Evolutionary conservation across 2,797 vertebrate species (phyloP).

Genomic region (Danio choprae): DNA sequence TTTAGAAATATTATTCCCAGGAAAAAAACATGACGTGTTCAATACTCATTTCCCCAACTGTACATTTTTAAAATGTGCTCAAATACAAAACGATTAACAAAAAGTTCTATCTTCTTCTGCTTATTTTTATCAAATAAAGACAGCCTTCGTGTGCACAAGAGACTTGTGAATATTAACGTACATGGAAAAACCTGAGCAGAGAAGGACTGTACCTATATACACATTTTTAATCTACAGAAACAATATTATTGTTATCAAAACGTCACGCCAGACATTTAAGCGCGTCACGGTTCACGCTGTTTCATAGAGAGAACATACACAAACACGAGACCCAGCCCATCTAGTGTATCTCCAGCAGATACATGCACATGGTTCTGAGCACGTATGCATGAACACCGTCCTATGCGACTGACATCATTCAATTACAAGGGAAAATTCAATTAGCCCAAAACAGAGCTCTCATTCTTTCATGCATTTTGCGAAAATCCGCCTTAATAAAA

Average conservation of each 20-base stretch:
- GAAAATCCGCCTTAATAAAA: background rate
- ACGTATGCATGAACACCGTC: conserved; percentile 32
- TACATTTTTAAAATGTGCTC: background rate
- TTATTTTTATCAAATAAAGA: background rate
- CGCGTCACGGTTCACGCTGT: conserved; percentile 19
- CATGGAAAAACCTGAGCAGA: background rate
- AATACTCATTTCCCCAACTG: too few relatives aligned
- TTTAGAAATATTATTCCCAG: too few relatives aligned
- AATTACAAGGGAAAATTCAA: conserved; percentile 7
- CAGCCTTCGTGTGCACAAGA: background rate
- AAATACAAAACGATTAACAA: background rate
- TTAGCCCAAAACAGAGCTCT: conserved; percentile 6
- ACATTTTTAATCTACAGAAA: conserved; percentile 27
- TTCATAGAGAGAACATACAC: conserved; percentile 50
- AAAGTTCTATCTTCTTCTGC: background rate
- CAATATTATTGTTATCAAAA: conserved; percentile 44
- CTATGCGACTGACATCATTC: conserved; percentile 9
- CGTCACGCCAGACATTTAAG: conserved; percentile 43
- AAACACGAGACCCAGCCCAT: conserved; percentile 43
- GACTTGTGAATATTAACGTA: background rate
- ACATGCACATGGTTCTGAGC: conserved; percentile 18
- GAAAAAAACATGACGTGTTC: too few relatives aligned
- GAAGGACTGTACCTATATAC: background rate
- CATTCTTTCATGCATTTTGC: background rate
- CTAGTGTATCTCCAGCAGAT: conserved; percentile 29